phyloP scores from a whole-genome alignment of 2,888 invertebrate species.

The Mesorhabditis spiculigera region DNA sequence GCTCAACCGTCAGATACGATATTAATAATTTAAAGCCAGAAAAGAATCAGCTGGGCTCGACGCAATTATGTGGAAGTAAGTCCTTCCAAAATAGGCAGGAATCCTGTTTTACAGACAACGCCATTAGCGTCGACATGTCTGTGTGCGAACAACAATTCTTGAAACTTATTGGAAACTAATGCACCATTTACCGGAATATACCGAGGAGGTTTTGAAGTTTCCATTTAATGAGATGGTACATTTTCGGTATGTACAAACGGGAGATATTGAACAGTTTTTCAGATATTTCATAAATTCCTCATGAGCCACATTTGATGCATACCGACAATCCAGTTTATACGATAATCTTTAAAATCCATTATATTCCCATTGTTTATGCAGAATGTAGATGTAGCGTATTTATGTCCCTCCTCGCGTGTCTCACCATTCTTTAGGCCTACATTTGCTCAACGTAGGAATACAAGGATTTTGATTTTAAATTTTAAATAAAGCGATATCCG shows the following conservation, averaged over 20 bases:
- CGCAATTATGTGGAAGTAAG: constrained; percentile 4
- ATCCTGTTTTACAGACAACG: neutral
- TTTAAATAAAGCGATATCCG: neutral
- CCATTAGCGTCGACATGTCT: neutral
- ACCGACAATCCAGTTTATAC: neutral
- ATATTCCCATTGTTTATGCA: neutral
- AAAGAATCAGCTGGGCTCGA: neutral
- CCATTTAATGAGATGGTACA: neutral
- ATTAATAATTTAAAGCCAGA: neutral
- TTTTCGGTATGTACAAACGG: neutral
- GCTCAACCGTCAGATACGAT: neutral
- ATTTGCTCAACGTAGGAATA: no score
- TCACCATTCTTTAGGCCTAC: neutral
- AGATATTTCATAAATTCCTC: neutral
- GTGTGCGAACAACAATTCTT: neutral
- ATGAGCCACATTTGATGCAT: neutral
- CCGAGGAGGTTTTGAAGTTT: neutral
- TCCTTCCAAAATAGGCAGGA: neutral
- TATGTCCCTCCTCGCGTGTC: neutral
- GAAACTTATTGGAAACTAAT: neutral
- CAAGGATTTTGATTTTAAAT: neutral
- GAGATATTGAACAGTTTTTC: neutral
- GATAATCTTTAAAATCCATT: neutral
- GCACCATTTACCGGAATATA: neutral
- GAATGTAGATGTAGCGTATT: neutral